Conservation (phyloP, 2,797 vertebrate species). For the Myioborus miniatus region DNA sequence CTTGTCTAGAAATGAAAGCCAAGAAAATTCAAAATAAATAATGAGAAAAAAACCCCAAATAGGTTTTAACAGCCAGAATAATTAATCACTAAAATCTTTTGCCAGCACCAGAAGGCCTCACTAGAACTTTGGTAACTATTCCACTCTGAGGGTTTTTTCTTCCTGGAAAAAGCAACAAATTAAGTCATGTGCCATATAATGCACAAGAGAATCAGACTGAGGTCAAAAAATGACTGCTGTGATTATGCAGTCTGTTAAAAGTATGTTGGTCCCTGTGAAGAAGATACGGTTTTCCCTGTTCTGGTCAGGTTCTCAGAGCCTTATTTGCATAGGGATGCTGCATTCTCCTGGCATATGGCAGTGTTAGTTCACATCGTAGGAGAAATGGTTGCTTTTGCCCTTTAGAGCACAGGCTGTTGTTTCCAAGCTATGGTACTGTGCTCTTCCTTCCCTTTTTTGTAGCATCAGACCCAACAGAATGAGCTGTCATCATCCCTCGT, state of each 20-base stretch:
- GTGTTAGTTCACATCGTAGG: neutral
- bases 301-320: neutral
- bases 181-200: neutral
- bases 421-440: neutral
- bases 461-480: neutral
- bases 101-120: neutral
- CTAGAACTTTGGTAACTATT: neutral
- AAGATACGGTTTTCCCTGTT: neutral
- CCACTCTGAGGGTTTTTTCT: neutral
- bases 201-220: neutral
- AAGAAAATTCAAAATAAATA: neutral
- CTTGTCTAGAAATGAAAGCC: constrained; percentile 4
- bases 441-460: neutral
- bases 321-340: neutral
- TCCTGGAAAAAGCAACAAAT: neutral
- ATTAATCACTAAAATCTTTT: constrained; percentile 32
- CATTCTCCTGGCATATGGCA: neutral
- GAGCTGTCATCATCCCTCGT: neutral
- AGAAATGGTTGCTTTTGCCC: neutral
- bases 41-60: neutral
- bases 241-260: neutral
- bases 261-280: neutral
- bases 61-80: constrained; percentile 11
- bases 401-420: neutral
- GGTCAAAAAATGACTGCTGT: neutral